Evolutionary conservation across 2,888 invertebrate genomes (phyloP).

Genomic region (Melinaea menophilus): DNA sequence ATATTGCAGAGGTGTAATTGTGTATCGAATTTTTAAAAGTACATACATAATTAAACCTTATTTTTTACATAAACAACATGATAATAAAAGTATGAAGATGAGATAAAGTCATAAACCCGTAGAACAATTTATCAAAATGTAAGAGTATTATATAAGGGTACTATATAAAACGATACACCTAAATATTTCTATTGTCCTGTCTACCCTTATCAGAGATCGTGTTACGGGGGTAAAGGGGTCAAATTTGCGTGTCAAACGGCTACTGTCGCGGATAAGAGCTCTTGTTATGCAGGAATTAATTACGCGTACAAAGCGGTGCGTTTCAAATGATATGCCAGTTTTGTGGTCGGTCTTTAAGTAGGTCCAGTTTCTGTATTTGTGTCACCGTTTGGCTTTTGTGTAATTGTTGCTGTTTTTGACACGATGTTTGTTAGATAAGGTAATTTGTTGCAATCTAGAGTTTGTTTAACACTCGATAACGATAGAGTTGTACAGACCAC

Average conservation of each 20-base stretch:
- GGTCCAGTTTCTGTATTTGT: not conserved
- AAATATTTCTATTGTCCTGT: slow-evolving; percentile 2
- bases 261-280: slow-evolving; percentile 4
- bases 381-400: not conserved
- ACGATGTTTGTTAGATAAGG: too few species aligned
- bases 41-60: not conserved
- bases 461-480: too few species aligned
- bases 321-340: slow-evolving; percentile 14
- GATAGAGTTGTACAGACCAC: too few species aligned
- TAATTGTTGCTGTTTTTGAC: too few species aligned
- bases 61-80: not conserved
- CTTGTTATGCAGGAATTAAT: slow-evolving; percentile 15
- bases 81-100: not conserved
- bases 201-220: slow-evolving; percentile 3
- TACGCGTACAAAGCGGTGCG: slow-evolving; percentile 12
- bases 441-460: too few species aligned
- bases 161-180: not conserved
- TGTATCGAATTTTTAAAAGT: not conserved
- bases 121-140: slow-evolving; percentile 2
- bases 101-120: not conserved
- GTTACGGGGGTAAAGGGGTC: slow-evolving; percentile 5
- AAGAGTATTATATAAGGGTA: not conserved
- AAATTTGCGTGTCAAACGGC: slow-evolving; percentile 4
- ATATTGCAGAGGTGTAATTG: slow-evolving; percentile 1
- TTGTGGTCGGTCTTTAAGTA: slow-evolving; percentile 12